phyloP scores from a whole-genome alignment of 2,888 invertebrate species.

The Chrysomela aeneicollis region DNA sequence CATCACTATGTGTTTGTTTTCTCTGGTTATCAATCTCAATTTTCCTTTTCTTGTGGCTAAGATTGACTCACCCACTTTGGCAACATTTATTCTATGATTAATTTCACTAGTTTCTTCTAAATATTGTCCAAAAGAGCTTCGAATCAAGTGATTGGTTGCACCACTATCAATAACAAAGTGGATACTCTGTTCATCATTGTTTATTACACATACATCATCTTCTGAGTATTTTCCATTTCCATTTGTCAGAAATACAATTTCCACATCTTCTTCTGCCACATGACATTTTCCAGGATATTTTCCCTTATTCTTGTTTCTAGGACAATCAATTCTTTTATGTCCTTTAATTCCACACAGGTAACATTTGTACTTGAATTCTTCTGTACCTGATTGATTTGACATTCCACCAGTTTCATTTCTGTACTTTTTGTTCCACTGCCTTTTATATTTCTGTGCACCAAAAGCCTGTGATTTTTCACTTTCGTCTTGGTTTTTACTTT shows the following conservation, averaged over 20 bases:
- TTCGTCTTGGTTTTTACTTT: constrained; percentile 1
- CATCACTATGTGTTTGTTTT: constrained; percentile 26
- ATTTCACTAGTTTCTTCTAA: constrained; percentile 29
- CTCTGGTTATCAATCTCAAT: constrained; percentile 33
- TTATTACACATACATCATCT: constrained; percentile 28
- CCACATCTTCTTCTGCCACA: background rate
- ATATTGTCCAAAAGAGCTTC: constrained; percentile 27
- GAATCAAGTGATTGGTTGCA: constrained; percentile 41
- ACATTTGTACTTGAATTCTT: constrained; percentile 18
- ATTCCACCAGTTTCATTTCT: constrained; percentile 9
- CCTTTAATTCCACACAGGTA: constrained; percentile 30
- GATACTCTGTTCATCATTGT: constrained; percentile 17
- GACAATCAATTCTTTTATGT: constrained; percentile 30
- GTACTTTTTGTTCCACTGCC: background rate
- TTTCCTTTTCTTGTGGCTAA: constrained; percentile 36
- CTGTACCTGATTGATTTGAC: constrained; percentile 9
- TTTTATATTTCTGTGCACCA: background rate
- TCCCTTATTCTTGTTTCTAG: constrained; percentile 6
- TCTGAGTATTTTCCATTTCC: background rate
- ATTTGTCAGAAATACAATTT: constrained; percentile 12
- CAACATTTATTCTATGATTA: constrained; percentile 37
- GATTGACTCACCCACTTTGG: constrained; percentile 39
- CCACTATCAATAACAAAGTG: constrained; percentile 43
- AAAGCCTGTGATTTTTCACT: background rate
- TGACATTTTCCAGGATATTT: constrained; percentile 9